A percentile compares a stretch with the other conserved stretches of the same genome.
Conservation (phyloP, 1,140 invertebrate species). For the Drosophila serrata region DNA sequence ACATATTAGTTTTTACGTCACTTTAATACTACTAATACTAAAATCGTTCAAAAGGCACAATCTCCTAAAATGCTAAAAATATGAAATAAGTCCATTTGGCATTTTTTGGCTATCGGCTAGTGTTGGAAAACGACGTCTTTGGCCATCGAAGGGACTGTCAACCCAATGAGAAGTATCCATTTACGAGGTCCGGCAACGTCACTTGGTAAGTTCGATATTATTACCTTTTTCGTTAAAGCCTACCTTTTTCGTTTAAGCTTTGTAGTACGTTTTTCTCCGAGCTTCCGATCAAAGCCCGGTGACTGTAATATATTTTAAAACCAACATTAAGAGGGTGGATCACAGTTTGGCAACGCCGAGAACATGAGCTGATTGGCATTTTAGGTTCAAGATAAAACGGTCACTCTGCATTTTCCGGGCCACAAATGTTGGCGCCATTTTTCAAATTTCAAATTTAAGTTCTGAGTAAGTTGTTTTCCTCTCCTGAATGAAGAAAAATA, state of each 20-base stretch:
- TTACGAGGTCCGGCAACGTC: not conserved
- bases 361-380: not conserved
- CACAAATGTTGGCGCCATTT: not conserved
- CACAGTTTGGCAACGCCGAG: not conserved
- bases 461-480: not conserved
- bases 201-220: not conserved
- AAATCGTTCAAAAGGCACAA: not conserved
- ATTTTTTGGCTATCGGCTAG: constrained; percentile 4
- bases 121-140: not conserved
- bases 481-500: not conserved
- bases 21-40: no score
- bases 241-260: not conserved
- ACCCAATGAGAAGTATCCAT: not conserved
- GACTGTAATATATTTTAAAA: not conserved
- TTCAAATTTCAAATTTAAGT: not conserved
- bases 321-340: not conserved
- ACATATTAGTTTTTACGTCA: not conserved
- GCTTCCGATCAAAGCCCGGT: not conserved
- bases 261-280: not conserved
- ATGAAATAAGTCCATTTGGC: not conserved
- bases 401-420: not conserved
- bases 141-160: not conserved
- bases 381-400: not conserved
- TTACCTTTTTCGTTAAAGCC: not conserved
- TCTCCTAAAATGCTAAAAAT: not conserved